A percentile compares a stretch with the other conserved stretches of the same genome.
These are phyloP conservation scores for Thaumatotibia leucotreta DNA, from an alignment of 1,140 invertebrate species.

Conservation along the genomic window DNA sequence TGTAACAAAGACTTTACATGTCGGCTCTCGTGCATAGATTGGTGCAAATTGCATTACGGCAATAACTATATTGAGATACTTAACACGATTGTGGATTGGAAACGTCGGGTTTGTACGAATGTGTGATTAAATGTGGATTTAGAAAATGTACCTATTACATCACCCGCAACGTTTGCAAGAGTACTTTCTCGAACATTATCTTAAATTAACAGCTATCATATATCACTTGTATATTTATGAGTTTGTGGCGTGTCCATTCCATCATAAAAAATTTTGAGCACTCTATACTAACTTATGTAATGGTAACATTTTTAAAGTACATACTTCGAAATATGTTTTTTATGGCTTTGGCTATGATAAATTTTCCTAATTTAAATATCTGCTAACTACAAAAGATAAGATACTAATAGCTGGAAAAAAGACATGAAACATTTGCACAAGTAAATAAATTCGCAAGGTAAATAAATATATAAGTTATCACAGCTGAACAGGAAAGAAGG, in stretches of 20 bases:
- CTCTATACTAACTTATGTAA: no score
- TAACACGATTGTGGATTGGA: not conserved
- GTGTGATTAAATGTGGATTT: not conserved
- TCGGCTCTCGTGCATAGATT: not conserved
- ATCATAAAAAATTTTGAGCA: no score
- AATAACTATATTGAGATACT: not conserved
- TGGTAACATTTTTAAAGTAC: no score
- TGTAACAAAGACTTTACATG: not conserved
- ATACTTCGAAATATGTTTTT: no score
- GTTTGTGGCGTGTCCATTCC: no score
- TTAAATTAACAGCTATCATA: not conserved
- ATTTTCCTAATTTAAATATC: no score
- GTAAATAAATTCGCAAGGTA: not conserved
- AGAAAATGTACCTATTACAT: not conserved
- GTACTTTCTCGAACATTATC: not conserved
- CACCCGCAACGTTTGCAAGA: not conserved
- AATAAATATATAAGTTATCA: constrained; percentile 26
- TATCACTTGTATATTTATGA: not conserved
- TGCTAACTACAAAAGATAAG: no score
- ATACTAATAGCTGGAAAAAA: not conserved
- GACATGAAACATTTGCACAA: not conserved
- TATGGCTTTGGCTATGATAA: no score
- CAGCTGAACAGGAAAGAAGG: constrained; percentile 27
- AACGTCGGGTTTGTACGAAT: not conserved
- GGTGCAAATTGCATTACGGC: not conserved